Base-by-base conservation (phyloP, 2,797 vertebrate genomes). In the Falco naumanni region DNA sequence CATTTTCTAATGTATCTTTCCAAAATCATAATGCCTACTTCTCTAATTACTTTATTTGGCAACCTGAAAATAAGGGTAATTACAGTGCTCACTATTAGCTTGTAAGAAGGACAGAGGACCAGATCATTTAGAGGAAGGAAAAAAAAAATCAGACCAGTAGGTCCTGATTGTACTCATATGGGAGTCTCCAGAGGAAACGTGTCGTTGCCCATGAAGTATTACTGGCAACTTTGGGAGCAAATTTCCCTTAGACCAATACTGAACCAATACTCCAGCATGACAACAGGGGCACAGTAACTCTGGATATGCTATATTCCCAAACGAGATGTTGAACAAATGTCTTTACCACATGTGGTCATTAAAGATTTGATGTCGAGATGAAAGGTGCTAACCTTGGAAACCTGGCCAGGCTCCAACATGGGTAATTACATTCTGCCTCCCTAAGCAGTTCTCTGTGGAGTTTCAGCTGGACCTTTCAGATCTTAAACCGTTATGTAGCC, bases 21-120 rank as follows among this genome's bases (percentile, higher is more conserved):
- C 92, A 89, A 97, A 91, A 95, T 96, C 92, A 91, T 87, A 89
- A 33, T 84, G 61, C 87, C 31, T 91, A 29, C 84, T 91, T 92
- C 84, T 76, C 84, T 95, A 93, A 94, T 96, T 90, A 78, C 94
- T 94, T 96, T 94, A 81, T 75, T 92, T 93, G 87, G 90, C 95
- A 94, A 59, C 34, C 28, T 93, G 85, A 56, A 94, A 96, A 68
- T 26, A 48, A 89, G 70, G 45, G 61, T 69, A 92, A 85, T 78
- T 85, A 56, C 47, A 71, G 34, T 6, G 8, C 43, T 94, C 64
- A 56, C 84, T 66, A 28, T 81, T 87, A 94, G 81, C 65, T 82
- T 71, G 68, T 91, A 82, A 92, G 74, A 16, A 71, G 45, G 54
- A 75, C 54, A 69, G 84, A 91, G 57, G 39, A 87, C 56, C 76